Conservation (phyloP, 1,140 invertebrate genomes). For the Brachionus sp. region DNA sequence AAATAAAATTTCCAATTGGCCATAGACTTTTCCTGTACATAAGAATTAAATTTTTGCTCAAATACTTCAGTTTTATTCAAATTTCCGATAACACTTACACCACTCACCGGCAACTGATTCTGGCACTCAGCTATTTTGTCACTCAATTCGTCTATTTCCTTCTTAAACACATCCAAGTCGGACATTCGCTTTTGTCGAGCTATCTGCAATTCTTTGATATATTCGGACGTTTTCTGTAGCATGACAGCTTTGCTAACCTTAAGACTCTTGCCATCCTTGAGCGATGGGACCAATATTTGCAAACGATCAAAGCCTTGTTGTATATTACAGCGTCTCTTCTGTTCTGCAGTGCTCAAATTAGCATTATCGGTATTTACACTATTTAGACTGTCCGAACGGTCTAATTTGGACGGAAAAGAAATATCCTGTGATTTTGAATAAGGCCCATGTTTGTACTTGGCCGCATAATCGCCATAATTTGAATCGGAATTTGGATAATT, state of each 20-base stretch:
- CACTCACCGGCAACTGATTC: constrained; percentile 86
- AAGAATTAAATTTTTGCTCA: constrained; percentile 88
- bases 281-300: constrained; percentile 80
- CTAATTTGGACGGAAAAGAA: neutral
- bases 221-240: constrained; percentile 71
- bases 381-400: constrained; percentile 12
- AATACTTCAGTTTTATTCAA: constrained; percentile 71
- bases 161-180: constrained; percentile 75
- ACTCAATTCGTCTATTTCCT: constrained; percentile 77
- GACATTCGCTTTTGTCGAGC: constrained; percentile 81
- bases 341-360: constrained; percentile 71
- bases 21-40: constrained; percentile 76
- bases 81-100: constrained; percentile 78
- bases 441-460: neutral
- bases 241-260: constrained; percentile 90
- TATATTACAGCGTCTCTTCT: constrained; percentile 92
- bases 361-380: constrained; percentile 18
- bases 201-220: constrained; percentile 79
- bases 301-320: constrained; percentile 94
- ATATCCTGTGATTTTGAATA: neutral
- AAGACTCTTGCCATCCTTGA: constrained; percentile 81
- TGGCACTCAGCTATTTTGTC: constrained; percentile 70
- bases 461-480: neutral
- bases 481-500: neutral
- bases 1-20: constrained; percentile 94